Conservation (phyloP, 2,113 vertebrate genomes). For the Apaloderma vittatum region DNA sequence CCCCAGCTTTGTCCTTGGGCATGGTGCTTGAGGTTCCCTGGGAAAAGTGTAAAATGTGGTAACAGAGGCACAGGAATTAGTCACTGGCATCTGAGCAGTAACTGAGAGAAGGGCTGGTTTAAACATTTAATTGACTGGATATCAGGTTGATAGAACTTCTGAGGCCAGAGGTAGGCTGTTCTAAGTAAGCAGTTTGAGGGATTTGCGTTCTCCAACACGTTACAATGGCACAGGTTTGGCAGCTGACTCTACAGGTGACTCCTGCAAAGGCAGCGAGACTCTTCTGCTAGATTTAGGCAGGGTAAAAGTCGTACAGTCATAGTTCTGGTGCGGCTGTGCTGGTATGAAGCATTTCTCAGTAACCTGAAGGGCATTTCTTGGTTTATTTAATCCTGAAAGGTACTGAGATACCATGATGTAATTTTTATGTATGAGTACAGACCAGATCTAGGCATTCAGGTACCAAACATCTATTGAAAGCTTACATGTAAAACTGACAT, state of each 20-base stretch:
- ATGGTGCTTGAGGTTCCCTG: accelerated
- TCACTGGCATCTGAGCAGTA: not conserved
- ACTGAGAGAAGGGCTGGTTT: not conserved
- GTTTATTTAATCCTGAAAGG: not conserved
- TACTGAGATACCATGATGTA: not conserved
- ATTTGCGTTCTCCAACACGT: not conserved
- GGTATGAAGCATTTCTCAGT: not conserved
- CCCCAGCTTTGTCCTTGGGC: accelerated
- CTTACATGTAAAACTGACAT: not conserved
- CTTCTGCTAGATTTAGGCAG: not conserved
- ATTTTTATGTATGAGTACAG: not conserved
- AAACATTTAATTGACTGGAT: not conserved
- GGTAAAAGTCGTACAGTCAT: not conserved
- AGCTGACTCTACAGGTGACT: not conserved
- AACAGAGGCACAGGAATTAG: not conserved
- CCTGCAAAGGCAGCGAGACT: not conserved
- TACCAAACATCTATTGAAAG: not conserved
- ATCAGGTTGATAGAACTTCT: not conserved
- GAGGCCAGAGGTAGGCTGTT: not conserved
- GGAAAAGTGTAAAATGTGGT: not conserved
- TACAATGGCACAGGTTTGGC: not conserved
- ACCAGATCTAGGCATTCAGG: not conserved
- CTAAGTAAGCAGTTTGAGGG: not conserved
- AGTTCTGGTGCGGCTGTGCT: not conserved
- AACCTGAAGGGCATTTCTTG: not conserved